Base-by-base conservation (phyloP, 1,140 invertebrate species). In the Cyclargus thomasi region DNA sequence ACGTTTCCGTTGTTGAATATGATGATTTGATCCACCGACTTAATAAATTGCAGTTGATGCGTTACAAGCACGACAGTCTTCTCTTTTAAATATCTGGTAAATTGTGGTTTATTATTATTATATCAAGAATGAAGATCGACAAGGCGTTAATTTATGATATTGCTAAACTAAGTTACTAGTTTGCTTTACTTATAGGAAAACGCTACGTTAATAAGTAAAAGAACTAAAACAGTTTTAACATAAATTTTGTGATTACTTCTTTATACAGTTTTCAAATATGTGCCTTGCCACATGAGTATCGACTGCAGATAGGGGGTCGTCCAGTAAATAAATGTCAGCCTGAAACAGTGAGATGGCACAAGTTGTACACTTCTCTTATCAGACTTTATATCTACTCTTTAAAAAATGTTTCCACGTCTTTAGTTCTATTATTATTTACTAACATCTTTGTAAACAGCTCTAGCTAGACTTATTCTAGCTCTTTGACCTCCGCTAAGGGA, bases 31-130 rank as follows among this genome's bases (percentile, higher is more conserved):
- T 95, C 93, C 0, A 95, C 95, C 18, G 93, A 91, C 77, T 93
- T 93, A 11, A 97, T 91, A 76, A 95, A 96, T 75, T 97, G 96
- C 3, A 97, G 78, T 77, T 97, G 96, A 92, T 97, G 96, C 1
- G 96, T 97, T 0, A 96, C 94, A 14, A 97, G 89, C 65, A 97
- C 92, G 14, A 94, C 92, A 1, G 95, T 95, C 85, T 96, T 96
- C 18, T 93, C 86, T 65, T 86, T 91, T 17, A 97, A 86, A 74
- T 94, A 94, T 22, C 93, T 94, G 65, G 5, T 16, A 16, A 10
- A 23, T 22, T 67, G 20, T 1, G 14, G 67, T 39, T 16, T 47
- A 62, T 69, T 67, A 65, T 36, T 29, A 3, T 29, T 6, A 1
- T 29, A 8, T 7, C 29, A 0, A 7, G 29, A 29, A 3, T 6